Conservation (phyloP, 2,888 invertebrate species). For the Clistopyga incitator region DNA sequence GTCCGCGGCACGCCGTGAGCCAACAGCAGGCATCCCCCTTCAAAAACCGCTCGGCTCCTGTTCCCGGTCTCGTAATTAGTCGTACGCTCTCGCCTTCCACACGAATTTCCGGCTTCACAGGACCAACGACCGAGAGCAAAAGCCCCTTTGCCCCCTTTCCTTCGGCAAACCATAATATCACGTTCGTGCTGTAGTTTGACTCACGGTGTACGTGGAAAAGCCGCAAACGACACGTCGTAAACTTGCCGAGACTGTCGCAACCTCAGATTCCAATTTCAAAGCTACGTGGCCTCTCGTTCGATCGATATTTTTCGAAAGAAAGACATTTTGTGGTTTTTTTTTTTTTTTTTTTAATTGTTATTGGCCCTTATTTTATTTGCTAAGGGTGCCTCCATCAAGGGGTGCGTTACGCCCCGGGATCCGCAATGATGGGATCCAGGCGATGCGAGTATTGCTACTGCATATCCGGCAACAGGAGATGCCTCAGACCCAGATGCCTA, state of each 20-base stretch:
- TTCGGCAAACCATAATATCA: slow-evolving; percentile 23
- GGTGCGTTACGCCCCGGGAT: slow-evolving; percentile 91
- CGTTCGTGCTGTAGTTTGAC: slow-evolving; percentile 10
- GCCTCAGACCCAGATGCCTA: slow-evolving; percentile 92
- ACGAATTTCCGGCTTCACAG: slow-evolving; percentile 49
- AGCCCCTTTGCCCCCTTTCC: slow-evolving; percentile 15
- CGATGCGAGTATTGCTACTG: slow-evolving; percentile 96
- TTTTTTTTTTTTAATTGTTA: no score
- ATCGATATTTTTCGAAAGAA: slow-evolving; percentile 13
- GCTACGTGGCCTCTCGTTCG: neutral
- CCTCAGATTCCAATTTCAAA: slow-evolving; percentile 47
- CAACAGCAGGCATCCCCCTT: neutral
- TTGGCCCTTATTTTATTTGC: slow-evolving; percentile 73
- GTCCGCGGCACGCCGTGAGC: slow-evolving; percentile 19
- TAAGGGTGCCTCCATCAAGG: slow-evolving; percentile 90
- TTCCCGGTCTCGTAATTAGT: slow-evolving; percentile 60
- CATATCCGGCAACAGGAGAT: slow-evolving; percentile 86
- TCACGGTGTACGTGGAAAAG: slow-evolving; percentile 25
- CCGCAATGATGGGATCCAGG: slow-evolving; percentile 92
- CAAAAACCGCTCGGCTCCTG: slow-evolving; percentile 47
- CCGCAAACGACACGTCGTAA: slow-evolving; percentile 42
- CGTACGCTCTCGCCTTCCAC: slow-evolving; percentile 22
- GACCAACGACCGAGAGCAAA: slow-evolving; percentile 27
- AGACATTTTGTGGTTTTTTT: no score
- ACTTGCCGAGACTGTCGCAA: neutral